Evolutionary conservation across 2,888 invertebrate species (phyloP).

Genomic region (Bellardia pandia): DNA sequence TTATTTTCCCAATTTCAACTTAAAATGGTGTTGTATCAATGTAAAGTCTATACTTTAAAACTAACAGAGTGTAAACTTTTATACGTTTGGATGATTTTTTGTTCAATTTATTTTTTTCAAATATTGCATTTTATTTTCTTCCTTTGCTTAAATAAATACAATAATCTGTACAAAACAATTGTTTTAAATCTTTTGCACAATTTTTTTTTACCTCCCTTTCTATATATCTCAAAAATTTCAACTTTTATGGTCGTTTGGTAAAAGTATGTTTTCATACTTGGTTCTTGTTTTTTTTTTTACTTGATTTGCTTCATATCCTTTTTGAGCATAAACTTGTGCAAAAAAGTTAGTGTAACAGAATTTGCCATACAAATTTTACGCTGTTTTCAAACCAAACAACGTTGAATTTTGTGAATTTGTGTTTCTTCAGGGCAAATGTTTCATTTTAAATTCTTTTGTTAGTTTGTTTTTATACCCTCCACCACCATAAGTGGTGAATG

Average conservation of each 20-base stretch:
- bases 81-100: not conserved
- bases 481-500: no score
- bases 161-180: not conserved
- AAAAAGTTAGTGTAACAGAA: not conserved
- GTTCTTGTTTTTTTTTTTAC: not conserved
- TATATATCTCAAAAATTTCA: slow-evolving; percentile 16
- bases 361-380: slow-evolving; percentile 18
- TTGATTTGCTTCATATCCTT: slow-evolving; percentile 36
- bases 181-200: not conserved
- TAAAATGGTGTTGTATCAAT: no score
- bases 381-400: slow-evolving; percentile 11
- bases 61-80: not conserved
- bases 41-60: not conserved
- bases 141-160: not conserved
- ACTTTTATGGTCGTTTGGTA: slow-evolving; percentile 24
- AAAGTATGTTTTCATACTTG: not conserved
- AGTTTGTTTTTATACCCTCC: not conserved
- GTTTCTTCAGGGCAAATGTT: not conserved
- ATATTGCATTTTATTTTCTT: not conserved
- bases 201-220: not conserved
- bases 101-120: not conserved
- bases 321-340: not conserved
- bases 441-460: not conserved
- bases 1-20: no score
- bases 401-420: not conserved